Base-by-base conservation (phyloP, 2,797 vertebrate genomes). In the Platyrinchus mystaceus region DNA sequence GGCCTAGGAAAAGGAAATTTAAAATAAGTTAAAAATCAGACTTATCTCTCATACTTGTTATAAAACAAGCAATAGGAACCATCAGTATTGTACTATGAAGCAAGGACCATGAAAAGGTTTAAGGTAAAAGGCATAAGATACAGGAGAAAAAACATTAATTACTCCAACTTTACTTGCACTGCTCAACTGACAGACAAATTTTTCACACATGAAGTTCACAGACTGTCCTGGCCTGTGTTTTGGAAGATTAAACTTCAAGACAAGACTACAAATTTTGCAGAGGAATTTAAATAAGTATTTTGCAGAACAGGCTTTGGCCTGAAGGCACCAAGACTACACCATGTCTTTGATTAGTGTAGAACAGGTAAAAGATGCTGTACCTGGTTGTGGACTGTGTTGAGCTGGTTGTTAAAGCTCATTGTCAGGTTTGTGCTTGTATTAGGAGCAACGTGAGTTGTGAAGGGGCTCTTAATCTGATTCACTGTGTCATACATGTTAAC, bases 341-440 rank as follows among this genome's bases (percentile, higher is more conserved):
- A 16, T n/a, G 46, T 63, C 19, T 87, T 55, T 43, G 22, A 44
- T 56, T 8, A 53, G 62, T n/a, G 37, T 17, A 55, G 39, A 79
- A 50, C 1, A 84, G 27, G 43, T 66, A 19, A 16, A 79, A 84
- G 56, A 60, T 43, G 37, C 49, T 86, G 7, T 98, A 99, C 99
- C 99, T 99, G 99, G 94, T 98, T 99, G 98, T 99, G 99, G 59
- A 98, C 97, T 70, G 98, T 98, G 96, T 98, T 99, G 43, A 99
- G 98, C 92, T 99, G 99, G 98, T 99, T 99, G 97, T 98, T 99
- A 98, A 99, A 99, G 92, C 99, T 99, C 97, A 99, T 99, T 0
- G 99, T 99, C 94, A 99, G 98, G 96, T 99, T 99, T 98, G 99
- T 97, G 96, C 98, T 99, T 96, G 99, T 98, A 58, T 99, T 99